Base-by-base conservation (phyloP, 2,113 vertebrate species). In the Triplophysa dalaica region DNA sequence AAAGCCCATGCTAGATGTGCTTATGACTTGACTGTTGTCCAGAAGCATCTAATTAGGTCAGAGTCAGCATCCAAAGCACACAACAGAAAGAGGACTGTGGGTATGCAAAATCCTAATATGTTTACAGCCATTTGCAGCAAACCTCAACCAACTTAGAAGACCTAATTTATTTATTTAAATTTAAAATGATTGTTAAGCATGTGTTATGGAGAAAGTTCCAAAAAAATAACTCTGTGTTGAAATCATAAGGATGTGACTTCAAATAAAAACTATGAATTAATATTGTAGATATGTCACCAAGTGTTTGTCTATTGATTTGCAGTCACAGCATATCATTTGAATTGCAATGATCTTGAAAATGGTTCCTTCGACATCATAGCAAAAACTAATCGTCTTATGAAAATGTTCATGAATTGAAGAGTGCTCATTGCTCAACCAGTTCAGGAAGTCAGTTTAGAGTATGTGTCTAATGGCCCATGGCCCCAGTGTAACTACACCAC, bases 1-100 rank as follows among this genome's bases (percentile, higher is more conserved):
- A 87, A 91, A 94, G 90, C 90, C 81, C 88, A 78, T 83, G 91
- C 92, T 83, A 80, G 86, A 78, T 88, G 91, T 80, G 86, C 92
- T 89, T 89, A 90, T 89, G 89, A 89, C 91, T 88, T 89, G 91
- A 90, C 88, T 82, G 82, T 86, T 90, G 91, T 92, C 89, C 86
- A 88, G 89, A 78, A 91, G 80, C 89, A 86, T 90, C 94, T 94
- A 94, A 91, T 93, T 90, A 94, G 94, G 94, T 93, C 92, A 92
- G 90, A 89, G 87, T 92, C 88, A 87, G 88, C 88, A 82, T 80
- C 45, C 6, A 75, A 82, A 22, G 48, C 52, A 83, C 66, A 64
- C 61, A 75, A 78, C 64, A 79, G 62, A 66, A 19, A 19, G 9
- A 61, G 54, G 66, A 60, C 56, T 26, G n/a, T 41, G 12, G 48